Base-by-base conservation (phyloP, 2,113 vertebrate genomes). In the Sakesphorus luctuosus region DNA sequence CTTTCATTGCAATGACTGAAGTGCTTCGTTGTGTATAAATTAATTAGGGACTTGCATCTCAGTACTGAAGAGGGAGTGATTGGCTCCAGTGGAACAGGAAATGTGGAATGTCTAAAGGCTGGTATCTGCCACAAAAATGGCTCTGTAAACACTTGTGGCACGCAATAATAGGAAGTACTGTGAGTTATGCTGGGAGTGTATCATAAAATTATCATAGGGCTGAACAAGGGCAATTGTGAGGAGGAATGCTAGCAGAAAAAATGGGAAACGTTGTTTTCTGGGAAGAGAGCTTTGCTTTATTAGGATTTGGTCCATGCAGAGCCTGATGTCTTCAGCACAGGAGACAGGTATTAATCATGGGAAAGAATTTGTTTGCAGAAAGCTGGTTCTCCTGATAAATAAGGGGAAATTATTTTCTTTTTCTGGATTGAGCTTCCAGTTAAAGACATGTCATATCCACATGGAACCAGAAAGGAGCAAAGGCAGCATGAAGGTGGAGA, bases 121-220 rank as follows among this genome's bases (percentile, higher is more conserved):
- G 87, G 72, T 77, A 25, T 66, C 93, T 87, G 29, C 94, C 94
- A 67, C 93, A 93, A 47, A 85, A 87, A 93, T 35, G 94, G 87
- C 78, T 91, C 87, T 83, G 71, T 80, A 91, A 93, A 90, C 89
- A 91, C 91, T 95, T 69, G 75, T 90, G 93, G 78, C 82, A 91
- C 82, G 80, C 85, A 88, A 17, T 73, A 89, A 91, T 86, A 85
- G 94, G 90, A 90, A 91, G 72, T 61, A 77, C 83, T 87, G 52
- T 20, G 76, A 90, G 72, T 86, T 94, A n/a, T 55, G 63, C 47
- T 74, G 78, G 47, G 90, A 55, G 90, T 72, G 88, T 79, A 86
- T 59, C 79, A 67, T 72, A 55, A 88, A 95, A 84, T 79, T 77
- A 71, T 86, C 88, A 53, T 44, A 81, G 65, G 72, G 73, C 92